A percentile compares a stretch with the other conserved stretches of the same genome.
Conservation (phyloP, 1,140 invertebrate species). For the Plodia interpunctella region DNA sequence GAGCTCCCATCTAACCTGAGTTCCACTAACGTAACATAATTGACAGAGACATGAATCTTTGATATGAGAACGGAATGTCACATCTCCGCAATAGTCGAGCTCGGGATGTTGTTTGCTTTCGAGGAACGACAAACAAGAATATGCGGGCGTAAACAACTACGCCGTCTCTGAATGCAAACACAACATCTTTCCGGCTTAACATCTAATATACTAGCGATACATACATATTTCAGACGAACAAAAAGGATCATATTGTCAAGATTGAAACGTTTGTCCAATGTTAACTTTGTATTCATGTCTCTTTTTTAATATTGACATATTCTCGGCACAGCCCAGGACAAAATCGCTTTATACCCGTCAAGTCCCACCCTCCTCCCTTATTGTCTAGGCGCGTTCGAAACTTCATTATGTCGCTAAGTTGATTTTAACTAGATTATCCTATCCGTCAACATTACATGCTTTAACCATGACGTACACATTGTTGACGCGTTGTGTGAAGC, state of each 20-base stretch:
- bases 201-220: conserved; percentile 14
- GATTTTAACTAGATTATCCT: conserved; percentile 17
- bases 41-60: conserved; percentile 13
- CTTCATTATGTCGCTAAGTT: conserved; percentile 22
- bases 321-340: conserved; percentile 6
- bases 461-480: conserved; percentile 1
- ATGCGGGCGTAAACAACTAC: conserved; percentile 31
- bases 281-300: not conserved
- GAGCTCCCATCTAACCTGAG: not conserved
- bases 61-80: conserved; percentile 17
- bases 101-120: conserved; percentile 24
- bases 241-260: conserved; percentile 3
- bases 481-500: not conserved
- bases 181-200: conserved; percentile 18
- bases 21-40: conserved; percentile 1
- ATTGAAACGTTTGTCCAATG: conserved; percentile 7
- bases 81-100: conserved; percentile 19
- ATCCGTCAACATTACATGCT: not conserved
- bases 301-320: conserved; percentile 12
- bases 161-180: conserved; percentile 22
- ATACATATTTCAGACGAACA: not conserved
- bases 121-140: conserved; percentile 29
- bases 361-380: conserved; percentile 13
- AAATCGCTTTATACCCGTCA: conserved; percentile 17
- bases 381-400: conserved; percentile 18